A percentile compares a stretch with the other conserved stretches of the same genome.
Conservation (phyloP, 2,797 vertebrate species). For the Sorex maritimensis region DNA sequence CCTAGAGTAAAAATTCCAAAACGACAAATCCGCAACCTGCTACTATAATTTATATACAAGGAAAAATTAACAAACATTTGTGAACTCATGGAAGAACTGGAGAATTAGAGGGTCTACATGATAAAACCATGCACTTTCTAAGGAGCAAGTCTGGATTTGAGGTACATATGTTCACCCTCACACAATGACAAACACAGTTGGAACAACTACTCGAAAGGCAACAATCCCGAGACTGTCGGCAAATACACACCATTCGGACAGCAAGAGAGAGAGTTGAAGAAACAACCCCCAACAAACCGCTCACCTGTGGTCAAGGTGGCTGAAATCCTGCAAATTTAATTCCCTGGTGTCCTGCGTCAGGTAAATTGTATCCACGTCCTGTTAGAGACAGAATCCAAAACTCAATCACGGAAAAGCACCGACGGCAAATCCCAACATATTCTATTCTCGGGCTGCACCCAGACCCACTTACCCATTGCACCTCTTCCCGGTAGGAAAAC, state of each 20-base stretch:
- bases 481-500: constrained; percentile 97
- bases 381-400: constrained; percentile 74
- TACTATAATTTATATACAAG: neutral
- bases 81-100: neutral
- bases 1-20: neutral
- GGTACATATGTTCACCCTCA: neutral
- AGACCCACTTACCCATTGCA: constrained; percentile 96
- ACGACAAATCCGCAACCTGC: neutral
- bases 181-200: neutral
- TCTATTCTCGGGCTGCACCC: too few relatives aligned
- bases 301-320: constrained; percentile 98
- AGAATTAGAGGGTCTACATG: neutral
- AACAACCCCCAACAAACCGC: neutral
- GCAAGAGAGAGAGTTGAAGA: neutral
- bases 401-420: neutral
- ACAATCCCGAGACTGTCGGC: neutral
- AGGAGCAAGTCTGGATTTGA: neutral
- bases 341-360: constrained; percentile 98
- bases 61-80: neutral
- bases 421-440: too few relatives aligned
- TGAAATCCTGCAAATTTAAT: constrained; percentile 98
- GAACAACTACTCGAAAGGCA: constrained; percentile 38
- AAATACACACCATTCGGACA: neutral
- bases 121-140: neutral
- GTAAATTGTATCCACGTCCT: constrained; percentile 99